Evolutionary conservation across 2,797 vertebrate genomes (phyloP), one percentile per base, ranked within the genome.

Genomic region (Spheniscus humboldti): DNA sequence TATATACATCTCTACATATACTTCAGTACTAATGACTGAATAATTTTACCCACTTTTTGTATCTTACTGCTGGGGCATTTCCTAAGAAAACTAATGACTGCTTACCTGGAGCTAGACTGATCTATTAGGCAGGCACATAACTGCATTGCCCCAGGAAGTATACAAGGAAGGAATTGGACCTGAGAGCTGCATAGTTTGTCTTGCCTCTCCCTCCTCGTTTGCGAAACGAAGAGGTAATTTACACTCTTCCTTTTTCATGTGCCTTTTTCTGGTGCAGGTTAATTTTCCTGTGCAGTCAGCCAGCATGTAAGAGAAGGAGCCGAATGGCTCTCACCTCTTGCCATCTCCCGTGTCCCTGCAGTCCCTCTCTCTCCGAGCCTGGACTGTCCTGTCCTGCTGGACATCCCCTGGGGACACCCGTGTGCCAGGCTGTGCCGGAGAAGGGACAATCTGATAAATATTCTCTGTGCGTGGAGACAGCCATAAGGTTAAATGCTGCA

Each of bases 51-150:
- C 10, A 24, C 25, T 84, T 77, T 96, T 94, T 56, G 64, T 91
- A 52, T 92, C 83, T 95, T 93, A 22, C 39, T 93, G 57, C 76
- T 88, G 27, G 57, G 73, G 45, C 67, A 48, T 90, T 97, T 97
- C 43, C 43, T 86, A 92, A 84, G 86, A 90, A 97, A 93, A 94
- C 86, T 94, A 92, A 91, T 75, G 86, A 77, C 55, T 91, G 48
- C 75, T 68, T 76, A 88, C 64, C 82, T 84, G 80, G 35, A 69
- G 78, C 35, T 88, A 86, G 81, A 23, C 35, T 13, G 76, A 83
- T 28, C 60, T 81, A 73, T 79, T 60, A 88, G 85, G 69, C 69
- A 86, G 87, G 31, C 73, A 76, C 6, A 14, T 18, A 92, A 73
- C 73, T n/a, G 47, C 76, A 64, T 69, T 76, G 87, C 85, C 74